These are phyloP conservation scores for Rhamphomyia laevipes DNA, from an alignment of 2,888 invertebrate genomes.

Conservation along the genomic window DNA sequence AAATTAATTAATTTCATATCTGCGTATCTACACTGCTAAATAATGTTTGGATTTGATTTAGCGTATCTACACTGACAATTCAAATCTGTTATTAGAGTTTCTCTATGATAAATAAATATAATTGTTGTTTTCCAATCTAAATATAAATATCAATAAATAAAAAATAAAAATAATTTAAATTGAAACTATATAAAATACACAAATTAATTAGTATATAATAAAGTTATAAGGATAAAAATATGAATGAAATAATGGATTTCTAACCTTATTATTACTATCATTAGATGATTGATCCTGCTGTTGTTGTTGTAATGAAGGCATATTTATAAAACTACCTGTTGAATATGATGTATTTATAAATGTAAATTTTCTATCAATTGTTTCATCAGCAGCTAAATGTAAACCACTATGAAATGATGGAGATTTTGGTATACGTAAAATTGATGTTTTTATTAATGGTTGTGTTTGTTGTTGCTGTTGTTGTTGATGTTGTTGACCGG, in stretches of 20 bases:
- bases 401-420: slow-evolving; percentile 80
- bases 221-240: too few relatives aligned
- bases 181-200: too few relatives aligned
- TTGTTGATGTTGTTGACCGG: slow-evolving; percentile 21
- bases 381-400: slow-evolving; percentile 60
- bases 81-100: too few relatives aligned
- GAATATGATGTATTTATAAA: slow-evolving; percentile 23
- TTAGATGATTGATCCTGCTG: slow-evolving; percentile 17
- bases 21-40: too few relatives aligned
- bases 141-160: too few relatives aligned
- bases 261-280: slow-evolving; percentile 7
- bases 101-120: too few relatives aligned
- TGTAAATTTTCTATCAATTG: slow-evolving; percentile 11
- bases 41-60: too few relatives aligned
- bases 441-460: slow-evolving; percentile 20
- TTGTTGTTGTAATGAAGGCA: slow-evolving; percentile 26
- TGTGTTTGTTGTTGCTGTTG: slow-evolving; percentile 17
- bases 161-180: too few relatives aligned
- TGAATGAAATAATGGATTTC: neutral
- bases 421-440: slow-evolving; percentile 63
- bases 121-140: too few relatives aligned
- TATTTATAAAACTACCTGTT: slow-evolving; percentile 23
- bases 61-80: too few relatives aligned
- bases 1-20: too few relatives aligned
- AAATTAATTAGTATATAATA: too few relatives aligned